Evolutionary conservation across 2,888 invertebrate species (phyloP).

Genomic region (Cerastis rubricosa): DNA sequence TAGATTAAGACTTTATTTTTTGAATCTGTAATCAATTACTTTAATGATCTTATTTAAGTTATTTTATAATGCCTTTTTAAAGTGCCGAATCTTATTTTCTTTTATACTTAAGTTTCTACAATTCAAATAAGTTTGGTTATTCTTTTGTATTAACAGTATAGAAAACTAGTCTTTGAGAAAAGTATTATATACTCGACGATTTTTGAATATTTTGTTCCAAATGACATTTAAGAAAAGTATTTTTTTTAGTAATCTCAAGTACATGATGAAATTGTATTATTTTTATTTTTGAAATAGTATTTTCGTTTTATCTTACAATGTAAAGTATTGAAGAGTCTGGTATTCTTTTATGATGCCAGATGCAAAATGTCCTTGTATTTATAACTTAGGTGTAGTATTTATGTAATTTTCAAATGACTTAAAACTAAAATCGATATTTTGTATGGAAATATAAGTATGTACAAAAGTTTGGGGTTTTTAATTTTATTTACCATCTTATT

Average conservation of each 20-base stretch:
- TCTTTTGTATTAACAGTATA: conserved; percentile 35
- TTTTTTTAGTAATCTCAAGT: conserved; percentile 23
- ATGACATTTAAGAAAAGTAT: conserved; percentile 30
- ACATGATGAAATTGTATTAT: conserved; percentile 26
- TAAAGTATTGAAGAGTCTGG: conserved; percentile 60
- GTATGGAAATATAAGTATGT: conserved; percentile 79
- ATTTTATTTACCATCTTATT: conserved; percentile 8
- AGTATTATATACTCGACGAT: conserved; percentile 28
- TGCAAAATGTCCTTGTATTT: conserved; percentile 69
- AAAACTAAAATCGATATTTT: conserved; percentile 77
- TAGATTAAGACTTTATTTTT: conserved; percentile 51
- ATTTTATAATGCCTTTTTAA: conserved; percentile 23
- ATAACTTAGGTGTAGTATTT: conserved; percentile 70
- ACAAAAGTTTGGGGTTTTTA: conserved; percentile 36
- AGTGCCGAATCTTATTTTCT: conserved; percentile 42
- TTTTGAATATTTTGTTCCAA: conserved; percentile 24
- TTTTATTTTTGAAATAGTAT: conserved; percentile 43
- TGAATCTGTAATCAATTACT: conserved; percentile 52
- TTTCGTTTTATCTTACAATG: conserved; percentile 38
- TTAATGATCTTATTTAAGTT: conserved; percentile 37
- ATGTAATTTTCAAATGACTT: conserved; percentile 75
- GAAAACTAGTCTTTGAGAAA: conserved; percentile 54
- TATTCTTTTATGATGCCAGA: conserved; percentile 59
- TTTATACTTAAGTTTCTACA: conserved; percentile 50
- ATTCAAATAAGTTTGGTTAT: conserved; percentile 45